Evolutionary conservation across 2,888 invertebrate species (phyloP), one percentile per base, ranked within the genome.

Genomic region (Trilocha varians): DNA sequence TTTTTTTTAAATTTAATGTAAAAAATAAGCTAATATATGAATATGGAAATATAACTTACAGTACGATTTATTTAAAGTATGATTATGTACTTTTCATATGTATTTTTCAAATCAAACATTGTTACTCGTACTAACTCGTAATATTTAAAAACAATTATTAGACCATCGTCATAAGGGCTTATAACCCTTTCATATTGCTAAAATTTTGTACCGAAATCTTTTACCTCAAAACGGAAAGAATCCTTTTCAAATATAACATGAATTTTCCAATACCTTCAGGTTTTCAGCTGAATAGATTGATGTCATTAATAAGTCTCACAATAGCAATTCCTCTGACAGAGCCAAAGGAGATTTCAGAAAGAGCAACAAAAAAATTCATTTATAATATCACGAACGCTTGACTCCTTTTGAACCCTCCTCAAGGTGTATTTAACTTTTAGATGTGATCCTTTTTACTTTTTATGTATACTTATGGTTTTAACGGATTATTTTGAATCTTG

Each of bases 341-440:
- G 35, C 38, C 40, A 42, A 40, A 51, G 49, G 41, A 34, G 15
- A 16, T 34, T 49, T 49, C 51, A 43, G 25, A 38, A 42, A 25
- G 13, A 32, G 35, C 35, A 40, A 47, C 42, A 47, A 47, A 36
- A 40, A 48, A 46, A 43, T 46, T 53, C 41, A 53, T 62, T 57
- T 49, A 49, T n/a, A n/a, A n/a, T 40, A 58, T 56, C 57, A 53
- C 36, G 42, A 43, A 47, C 42, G 44, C 33, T 40, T 43, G 42
- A 49, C 15, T 42, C 43, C 16, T 39, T 35, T 44, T 41, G 33
- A 46, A 46, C 44, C 50, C 43, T 48, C 48, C 44, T 45, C 16
- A 35, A 47, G 43, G 45, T 47, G 41, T 34, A 46, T 46, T 49
- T 40, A 39, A 46, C 42, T 40, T 38, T 15, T 25, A 25, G 33